phyloP scores from a whole-genome alignment of 2,113 vertebrate genomes.

The Chloebia gouldiae region DNA sequence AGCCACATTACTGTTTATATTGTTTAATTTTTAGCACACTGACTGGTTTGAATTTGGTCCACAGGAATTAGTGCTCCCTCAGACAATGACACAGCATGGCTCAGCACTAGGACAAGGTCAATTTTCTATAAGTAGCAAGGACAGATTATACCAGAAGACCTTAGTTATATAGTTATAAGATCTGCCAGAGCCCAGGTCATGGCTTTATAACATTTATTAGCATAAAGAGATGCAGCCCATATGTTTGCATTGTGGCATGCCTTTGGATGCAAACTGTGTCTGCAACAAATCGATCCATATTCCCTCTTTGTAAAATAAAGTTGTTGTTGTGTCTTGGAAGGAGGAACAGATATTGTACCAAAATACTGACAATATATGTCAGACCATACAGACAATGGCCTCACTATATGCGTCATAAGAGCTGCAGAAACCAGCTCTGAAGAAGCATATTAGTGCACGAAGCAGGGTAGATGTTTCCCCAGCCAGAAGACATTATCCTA shows the following conservation, averaged over 20 bases:
- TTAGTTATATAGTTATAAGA: neutral
- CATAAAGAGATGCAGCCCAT: neutral
- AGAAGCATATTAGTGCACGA: neutral
- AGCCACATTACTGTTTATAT: neutral
- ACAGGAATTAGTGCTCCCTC: neutral
- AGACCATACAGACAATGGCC: neutral
- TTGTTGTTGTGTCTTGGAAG: neutral
- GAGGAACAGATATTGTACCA: neutral
- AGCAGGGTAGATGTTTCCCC: neutral
- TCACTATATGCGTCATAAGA: neutral
- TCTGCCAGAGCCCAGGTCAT: neutral
- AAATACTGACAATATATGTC: neutral
- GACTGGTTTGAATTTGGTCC: neutral
- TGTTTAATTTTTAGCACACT: neutral
- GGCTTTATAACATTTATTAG: neutral
- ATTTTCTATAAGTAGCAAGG: neutral
- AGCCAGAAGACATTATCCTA: neutral
- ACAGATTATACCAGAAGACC: neutral
- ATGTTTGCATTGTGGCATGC: neutral
- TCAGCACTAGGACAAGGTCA: neutral
- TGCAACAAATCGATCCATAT: neutral
- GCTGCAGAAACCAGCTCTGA: neutral
- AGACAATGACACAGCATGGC: neutral
- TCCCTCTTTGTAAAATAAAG: neutral
- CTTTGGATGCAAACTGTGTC: neutral